Evolutionary conservation across 2,113 vertebrate genomes (phyloP), one percentile per base, ranked within the genome.

Genomic region (Herpetotheres cachinnans): DNA sequence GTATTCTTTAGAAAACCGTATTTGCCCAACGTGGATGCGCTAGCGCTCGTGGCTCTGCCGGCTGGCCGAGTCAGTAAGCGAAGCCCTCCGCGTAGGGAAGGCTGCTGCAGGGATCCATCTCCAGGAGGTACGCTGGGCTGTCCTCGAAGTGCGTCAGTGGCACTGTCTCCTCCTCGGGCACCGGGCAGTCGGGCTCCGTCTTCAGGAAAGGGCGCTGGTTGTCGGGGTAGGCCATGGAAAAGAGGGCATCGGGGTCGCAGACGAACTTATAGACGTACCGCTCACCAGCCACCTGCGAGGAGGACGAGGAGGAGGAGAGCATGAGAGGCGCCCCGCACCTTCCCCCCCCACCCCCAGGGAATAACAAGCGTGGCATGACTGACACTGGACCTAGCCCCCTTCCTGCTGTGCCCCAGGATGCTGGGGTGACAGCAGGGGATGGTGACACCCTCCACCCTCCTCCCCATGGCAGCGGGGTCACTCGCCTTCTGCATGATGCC

Each of bases 401-500:
- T 44, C 19, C 38, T 34, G 55, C 73, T 13, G 16, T 10, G 9
- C 11, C 19, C 17, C 21, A 11, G 27, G 55, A 30, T 18, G 34
- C 18, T 0, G 1, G 55, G 17, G 34, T 49, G 78, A 40, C 10
- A 16, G 30, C 2, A 7, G 36, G 30, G 38, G 66, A 54, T 0
- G 0, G 50, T 16, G 25, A 27, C 17, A 26, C 7, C 54, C 34
- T 7, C 13, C 44, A 5, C 36, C 50, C 19, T 4, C n/a, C 12
- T 2, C 44, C 46, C 13, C 4, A 0, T 4, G 22, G 26, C 18
- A 16, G 61, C 0, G 0, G 27, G 26, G 27, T 30, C 56, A 14
- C 97, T 98, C 92, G 98, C 99, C 99, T 99, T 99, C 98, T 99
- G 99, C 99, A 99, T 99, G 98, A 99, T 99, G 97, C 99, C 99